These are phyloP conservation scores for Carcina quercana DNA, from an alignment of 2,888 invertebrate species.

Conservation along the genomic window DNA sequence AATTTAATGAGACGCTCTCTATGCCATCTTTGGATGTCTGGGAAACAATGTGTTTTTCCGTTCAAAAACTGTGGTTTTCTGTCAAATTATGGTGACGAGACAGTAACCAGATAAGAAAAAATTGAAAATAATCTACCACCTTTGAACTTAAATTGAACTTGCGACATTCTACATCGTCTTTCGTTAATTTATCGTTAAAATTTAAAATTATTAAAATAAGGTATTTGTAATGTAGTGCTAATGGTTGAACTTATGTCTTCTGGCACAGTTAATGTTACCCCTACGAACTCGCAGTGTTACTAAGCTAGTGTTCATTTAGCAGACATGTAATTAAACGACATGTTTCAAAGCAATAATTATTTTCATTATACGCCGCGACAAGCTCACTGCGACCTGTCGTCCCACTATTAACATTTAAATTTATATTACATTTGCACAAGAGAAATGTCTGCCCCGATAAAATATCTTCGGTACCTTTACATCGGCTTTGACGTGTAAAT, in stretches of 20 bases:
- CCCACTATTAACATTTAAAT: constrained; percentile 59
- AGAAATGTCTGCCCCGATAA: constrained; percentile 49
- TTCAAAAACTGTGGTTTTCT: no score
- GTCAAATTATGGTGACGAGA: no score
- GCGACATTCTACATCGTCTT: not conserved
- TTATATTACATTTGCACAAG: constrained; percentile 49
- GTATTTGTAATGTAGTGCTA: constrained; percentile 14
- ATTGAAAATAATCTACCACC: no score
- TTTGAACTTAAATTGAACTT: no score
- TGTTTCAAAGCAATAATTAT: constrained; percentile 45
- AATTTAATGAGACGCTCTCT: no score
- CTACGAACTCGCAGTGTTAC: constrained; percentile 1
- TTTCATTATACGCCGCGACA: constrained; percentile 42
- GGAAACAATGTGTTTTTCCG: no score
- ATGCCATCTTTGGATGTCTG: no score
- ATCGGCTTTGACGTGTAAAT: constrained; percentile 42
- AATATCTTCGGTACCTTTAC: constrained; percentile 42
- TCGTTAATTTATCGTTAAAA: not conserved
- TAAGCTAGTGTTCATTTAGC: constrained; percentile 20
- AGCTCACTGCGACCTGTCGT: constrained; percentile 45
- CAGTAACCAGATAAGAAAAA: no score
- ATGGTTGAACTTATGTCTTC: not conserved
- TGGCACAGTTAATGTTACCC: constrained; percentile 5
- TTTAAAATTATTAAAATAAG: constrained; percentile 17
- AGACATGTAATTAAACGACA: constrained; percentile 41